Percentiles rank a stretch among this genome's conserved stretches.
Conservation (phyloP, 2,888 invertebrate species). For the Brenthis hecate region DNA sequence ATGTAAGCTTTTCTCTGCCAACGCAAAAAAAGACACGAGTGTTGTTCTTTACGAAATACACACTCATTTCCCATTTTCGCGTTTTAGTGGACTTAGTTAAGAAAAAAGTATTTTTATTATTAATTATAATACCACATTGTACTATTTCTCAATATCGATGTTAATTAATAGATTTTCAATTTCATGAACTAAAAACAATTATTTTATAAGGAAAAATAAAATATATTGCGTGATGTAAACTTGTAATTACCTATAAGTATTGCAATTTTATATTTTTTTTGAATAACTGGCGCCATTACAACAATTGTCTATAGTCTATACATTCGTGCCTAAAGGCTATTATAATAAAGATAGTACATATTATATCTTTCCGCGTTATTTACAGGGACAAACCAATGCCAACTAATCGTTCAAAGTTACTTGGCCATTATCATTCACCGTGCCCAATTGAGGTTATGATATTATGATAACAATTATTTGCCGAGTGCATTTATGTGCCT, state of each 20-base stretch:
- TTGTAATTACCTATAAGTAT: background rate
- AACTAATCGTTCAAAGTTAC: slow-evolving; percentile 15
- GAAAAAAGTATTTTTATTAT: no score
- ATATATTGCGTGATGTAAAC: slow-evolving; percentile 2
- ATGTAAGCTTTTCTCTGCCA: no score
- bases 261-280: background rate
- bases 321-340: slow-evolving; percentile 13
- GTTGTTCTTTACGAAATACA: no score
- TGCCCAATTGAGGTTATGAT: background rate
- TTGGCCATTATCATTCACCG: slow-evolving; percentile 5
- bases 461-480: background rate
- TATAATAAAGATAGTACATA: slow-evolving; percentile 12
- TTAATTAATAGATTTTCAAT: no score
- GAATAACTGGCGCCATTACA: background rate
- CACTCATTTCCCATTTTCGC: no score
- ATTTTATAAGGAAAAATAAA: no score
- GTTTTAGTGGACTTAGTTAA: no score
- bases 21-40: no score
- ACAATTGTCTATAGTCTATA: slow-evolving; percentile 9
- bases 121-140: no score
- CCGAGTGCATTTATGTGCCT: background rate
- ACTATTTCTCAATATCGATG: no score
- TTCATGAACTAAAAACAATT: no score
- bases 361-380: slow-evolving; percentile 13
- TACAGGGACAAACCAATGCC: slow-evolving; percentile 16